These are phyloP conservation scores for Oncorhynchus masou DNA, from an alignment of 2,113 vertebrate species.

Conservation along the genomic window DNA sequence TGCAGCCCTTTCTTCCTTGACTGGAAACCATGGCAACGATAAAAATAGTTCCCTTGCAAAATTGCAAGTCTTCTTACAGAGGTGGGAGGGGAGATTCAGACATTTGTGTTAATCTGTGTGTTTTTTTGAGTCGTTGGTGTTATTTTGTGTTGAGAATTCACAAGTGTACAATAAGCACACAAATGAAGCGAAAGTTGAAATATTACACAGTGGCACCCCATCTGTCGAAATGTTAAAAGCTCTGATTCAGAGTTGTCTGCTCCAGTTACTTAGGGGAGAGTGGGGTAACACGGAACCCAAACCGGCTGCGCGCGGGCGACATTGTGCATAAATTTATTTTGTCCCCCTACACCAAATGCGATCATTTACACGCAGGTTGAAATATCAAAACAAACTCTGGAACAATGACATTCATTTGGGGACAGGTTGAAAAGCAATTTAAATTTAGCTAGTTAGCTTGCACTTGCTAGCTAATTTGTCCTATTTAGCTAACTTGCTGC, in stretches of 20 bases:
- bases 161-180: neutral
- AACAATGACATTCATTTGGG: too few relatives aligned
- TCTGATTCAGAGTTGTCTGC: neutral
- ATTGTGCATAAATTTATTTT: too few relatives aligned
- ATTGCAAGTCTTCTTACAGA: constrained; percentile 43
- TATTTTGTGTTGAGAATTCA: neutral
- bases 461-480: too few relatives aligned
- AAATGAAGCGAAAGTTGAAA: neutral
- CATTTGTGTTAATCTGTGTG: neutral
- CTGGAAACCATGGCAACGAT: constrained; percentile 76
- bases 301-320: too few relatives aligned
- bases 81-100: neutral
- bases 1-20: constrained; percentile 45
- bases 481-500: too few relatives aligned
- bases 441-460: too few relatives aligned
- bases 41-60: constrained; percentile 60
- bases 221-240: neutral
- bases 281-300: too few relatives aligned
- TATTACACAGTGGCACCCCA: neutral
- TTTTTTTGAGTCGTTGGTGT: neutral
- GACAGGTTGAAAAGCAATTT: too few relatives aligned
- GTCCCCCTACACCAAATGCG: too few relatives aligned
- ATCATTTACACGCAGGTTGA: too few relatives aligned
- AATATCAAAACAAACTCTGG: too few relatives aligned
- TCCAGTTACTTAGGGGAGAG: neutral